Conservation (phyloP, 2,113 vertebrate species). For the Trachemys scripta region DNA sequence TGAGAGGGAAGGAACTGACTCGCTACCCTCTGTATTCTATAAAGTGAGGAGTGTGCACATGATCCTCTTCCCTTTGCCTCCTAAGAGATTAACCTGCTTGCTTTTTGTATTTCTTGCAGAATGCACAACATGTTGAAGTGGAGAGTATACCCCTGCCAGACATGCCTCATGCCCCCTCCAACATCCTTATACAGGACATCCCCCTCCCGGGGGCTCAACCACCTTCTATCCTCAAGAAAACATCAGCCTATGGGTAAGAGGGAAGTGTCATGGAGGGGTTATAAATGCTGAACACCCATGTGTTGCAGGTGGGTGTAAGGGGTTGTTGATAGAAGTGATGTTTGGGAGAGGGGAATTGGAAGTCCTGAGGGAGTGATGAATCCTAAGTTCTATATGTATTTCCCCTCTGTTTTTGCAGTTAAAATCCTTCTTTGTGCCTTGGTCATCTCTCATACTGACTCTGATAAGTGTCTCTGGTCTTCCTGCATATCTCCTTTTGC, state of each 20-base stretch:
- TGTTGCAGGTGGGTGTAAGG: not conserved
- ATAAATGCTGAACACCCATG: not conserved
- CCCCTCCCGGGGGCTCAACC: constrained; percentile 97
- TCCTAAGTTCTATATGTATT: not conserved
- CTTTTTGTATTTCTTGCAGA: constrained; percentile 80
- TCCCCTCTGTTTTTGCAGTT: not conserved
- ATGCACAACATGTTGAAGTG: constrained; percentile 97
- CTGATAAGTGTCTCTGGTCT: not conserved
- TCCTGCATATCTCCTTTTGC: not conserved
- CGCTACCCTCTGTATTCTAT: not conserved
- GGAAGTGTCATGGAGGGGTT: not conserved
- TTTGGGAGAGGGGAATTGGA: fast-evolving
- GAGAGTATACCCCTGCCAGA: constrained; percentile 98
- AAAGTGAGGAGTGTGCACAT: not conserved
- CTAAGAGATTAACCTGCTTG: not conserved
- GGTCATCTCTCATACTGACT: not conserved
- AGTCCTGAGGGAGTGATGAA: not conserved
- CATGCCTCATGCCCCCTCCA: constrained; percentile 98
- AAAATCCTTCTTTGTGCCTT: not conserved
- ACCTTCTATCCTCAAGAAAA: constrained; percentile 97
- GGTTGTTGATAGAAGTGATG: not conserved
- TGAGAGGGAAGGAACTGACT: not conserved
- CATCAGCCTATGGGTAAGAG: constrained; percentile 89
- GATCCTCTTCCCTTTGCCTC: not conserved
- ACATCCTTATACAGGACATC: constrained; percentile 97